A percentile compares a stretch with the other conserved stretches of the same genome.
phyloP scores from a whole-genome alignment of 2,113 vertebrate species.

The Rhadina sibilatrix region DNA sequence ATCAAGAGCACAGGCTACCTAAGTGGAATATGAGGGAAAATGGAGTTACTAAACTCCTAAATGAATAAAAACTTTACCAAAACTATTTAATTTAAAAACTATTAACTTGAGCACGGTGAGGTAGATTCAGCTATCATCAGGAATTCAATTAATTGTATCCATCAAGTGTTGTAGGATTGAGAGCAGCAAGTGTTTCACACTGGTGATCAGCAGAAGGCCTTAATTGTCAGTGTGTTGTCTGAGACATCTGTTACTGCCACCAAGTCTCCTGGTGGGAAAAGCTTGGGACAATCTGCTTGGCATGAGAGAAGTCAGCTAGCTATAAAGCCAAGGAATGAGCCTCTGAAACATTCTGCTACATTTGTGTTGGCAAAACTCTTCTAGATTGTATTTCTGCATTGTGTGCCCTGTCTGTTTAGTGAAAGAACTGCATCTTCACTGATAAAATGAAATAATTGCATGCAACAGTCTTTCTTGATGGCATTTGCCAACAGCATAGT shows the following conservation, averaged over 20 bases:
- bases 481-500: not conserved
- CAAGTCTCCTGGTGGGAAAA: not conserved
- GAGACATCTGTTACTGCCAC: not conserved
- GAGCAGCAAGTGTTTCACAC: not conserved
- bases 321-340: not conserved
- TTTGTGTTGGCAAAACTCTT: not conserved
- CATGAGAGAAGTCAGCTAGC: not conserved
- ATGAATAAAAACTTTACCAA: not conserved
- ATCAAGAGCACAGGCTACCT: not conserved
- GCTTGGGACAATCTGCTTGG: not conserved
- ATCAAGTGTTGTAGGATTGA: not conserved
- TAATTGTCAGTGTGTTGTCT: not conserved
- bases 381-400: not conserved
- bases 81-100: not conserved
- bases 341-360: not conserved
- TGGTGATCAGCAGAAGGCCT: not conserved
- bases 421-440: not conserved
- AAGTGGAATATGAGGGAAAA: not conserved
- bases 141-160: not conserved
- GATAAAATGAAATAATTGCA: not conserved
- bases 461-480: fast-evolving
- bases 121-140: not conserved
- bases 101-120: not conserved
- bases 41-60: not conserved
- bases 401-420: not conserved